Percentiles rank a stretch among this genome's conserved stretches.
These are phyloP conservation scores for Argyresthia albistria DNA, from an alignment of 2,888 invertebrate genomes.

Conservation along the genomic window DNA sequence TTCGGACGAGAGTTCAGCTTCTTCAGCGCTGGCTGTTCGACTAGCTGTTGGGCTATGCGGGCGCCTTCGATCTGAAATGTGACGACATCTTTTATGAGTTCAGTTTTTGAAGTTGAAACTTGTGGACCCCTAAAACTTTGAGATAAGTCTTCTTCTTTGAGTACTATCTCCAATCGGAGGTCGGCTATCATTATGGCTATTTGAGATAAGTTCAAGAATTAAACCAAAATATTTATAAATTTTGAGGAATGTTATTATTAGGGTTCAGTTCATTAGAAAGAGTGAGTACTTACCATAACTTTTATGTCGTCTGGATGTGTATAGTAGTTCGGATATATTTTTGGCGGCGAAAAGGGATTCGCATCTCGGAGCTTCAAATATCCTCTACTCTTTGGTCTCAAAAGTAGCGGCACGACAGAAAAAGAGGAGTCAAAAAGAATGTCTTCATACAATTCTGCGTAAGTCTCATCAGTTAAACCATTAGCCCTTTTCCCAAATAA, in stretches of 20 bases:
- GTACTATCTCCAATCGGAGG: too few relatives aligned
- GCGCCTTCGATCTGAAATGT: slow-evolving; percentile 78
- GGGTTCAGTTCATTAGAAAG: too few relatives aligned
- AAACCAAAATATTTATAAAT: too few relatives aligned
- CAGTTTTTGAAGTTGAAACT: too few relatives aligned
- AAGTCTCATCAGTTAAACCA: slow-evolving; percentile 77
- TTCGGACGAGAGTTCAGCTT: slow-evolving; percentile 76
- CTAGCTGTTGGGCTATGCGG: slow-evolving; percentile 75
- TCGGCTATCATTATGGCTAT: too few relatives aligned
- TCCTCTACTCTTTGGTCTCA: slow-evolving; percentile 82
- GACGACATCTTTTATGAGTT: not conserved
- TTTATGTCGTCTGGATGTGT: slow-evolving; percentile 79
- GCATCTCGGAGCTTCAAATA: slow-evolving; percentile 76
- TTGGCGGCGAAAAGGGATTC: slow-evolving; percentile 81
- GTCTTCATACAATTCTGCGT: slow-evolving; percentile 79
- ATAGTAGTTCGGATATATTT: slow-evolving; percentile 92
- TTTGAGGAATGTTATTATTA: too few relatives aligned
- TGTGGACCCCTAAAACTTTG: too few relatives aligned
- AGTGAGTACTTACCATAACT: slow-evolving; percentile 71
- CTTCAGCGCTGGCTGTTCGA: slow-evolving; percentile 73
- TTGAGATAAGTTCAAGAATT: too few relatives aligned
- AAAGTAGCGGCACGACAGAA: slow-evolving; percentile 77
- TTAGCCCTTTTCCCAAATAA: slow-evolving; percentile 79
- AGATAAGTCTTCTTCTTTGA: too few relatives aligned
- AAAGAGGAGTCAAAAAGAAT: slow-evolving; percentile 79